phyloP scores from a whole-genome alignment of 2,888 invertebrate genomes.

The Chaetoderma sp. region DNA sequence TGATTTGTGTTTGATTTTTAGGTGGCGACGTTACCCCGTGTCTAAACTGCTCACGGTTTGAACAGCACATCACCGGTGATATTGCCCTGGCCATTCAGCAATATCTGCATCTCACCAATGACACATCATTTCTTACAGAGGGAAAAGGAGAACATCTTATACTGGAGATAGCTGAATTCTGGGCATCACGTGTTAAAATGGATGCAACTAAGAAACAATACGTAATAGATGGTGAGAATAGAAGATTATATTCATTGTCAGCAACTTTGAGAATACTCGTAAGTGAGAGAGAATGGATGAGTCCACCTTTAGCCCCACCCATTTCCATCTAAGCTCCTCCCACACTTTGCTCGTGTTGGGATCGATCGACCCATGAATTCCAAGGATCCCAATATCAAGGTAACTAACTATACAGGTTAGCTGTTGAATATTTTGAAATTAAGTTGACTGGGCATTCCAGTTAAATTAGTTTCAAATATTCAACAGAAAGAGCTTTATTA shows the following conservation, averaged over 20 bases:
- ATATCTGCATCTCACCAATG: constrained; percentile 40
- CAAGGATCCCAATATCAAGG: too few relatives aligned
- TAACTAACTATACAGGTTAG: too few relatives aligned
- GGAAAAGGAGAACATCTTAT: constrained; percentile 14
- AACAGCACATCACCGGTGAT: constrained; percentile 44
- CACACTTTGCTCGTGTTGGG: too few relatives aligned
- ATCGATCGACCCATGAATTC: too few relatives aligned
- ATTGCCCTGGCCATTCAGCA: constrained; percentile 45
- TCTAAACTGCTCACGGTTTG: constrained; percentile 63
- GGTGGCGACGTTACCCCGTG: constrained; percentile 67
- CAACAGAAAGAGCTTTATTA: too few relatives aligned
- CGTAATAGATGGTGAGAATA: constrained; percentile 39
- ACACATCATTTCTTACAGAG: constrained; percentile 18
- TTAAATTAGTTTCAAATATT: too few relatives aligned
- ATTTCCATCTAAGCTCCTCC: too few relatives aligned
- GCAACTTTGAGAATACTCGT: neutral
- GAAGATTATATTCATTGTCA: neutral
- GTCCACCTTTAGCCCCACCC: too few relatives aligned
- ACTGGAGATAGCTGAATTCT: constrained; percentile 45
- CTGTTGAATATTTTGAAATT: too few relatives aligned
- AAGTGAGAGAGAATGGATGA: neutral
- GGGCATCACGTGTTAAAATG: constrained; percentile 35
- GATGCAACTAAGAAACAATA: constrained; percentile 33
- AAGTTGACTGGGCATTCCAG: too few relatives aligned
- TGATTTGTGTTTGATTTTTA: constrained; percentile 30